Percentiles rank a stretch among this genome's conserved stretches.
Conservation (phyloP, 2,888 invertebrate genomes). For the Bembecia ichneumoniformis region DNA sequence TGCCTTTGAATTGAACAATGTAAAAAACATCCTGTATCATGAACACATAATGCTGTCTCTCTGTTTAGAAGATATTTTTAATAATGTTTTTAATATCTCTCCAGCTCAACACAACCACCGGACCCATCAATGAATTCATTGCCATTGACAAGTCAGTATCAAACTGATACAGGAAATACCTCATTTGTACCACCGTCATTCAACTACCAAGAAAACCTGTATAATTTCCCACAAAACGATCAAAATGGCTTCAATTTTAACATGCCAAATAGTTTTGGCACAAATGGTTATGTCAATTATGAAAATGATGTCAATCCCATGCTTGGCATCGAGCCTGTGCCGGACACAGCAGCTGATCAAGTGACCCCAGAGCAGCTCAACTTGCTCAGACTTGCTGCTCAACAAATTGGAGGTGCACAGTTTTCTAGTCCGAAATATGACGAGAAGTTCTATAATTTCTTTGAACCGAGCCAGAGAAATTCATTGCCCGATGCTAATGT, state of each 20-base stretch:
- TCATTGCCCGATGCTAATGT: constrained; percentile 53
- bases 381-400: constrained; percentile 60
- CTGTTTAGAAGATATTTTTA: too few species aligned
- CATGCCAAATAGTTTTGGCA: constrained; percentile 44
- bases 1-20: too few species aligned
- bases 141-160: constrained; percentile 37
- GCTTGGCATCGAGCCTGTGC: constrained; percentile 41
- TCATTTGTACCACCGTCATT: constrained; percentile 38
- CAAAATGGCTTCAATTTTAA: constrained; percentile 48
- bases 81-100: not conserved
- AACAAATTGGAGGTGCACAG: constrained; percentile 64
- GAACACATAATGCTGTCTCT: too few species aligned
- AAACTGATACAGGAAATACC: constrained; percentile 35
- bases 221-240: constrained; percentile 43
- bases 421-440: constrained; percentile 51
- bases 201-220: constrained; percentile 43
- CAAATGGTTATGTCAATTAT: constrained; percentile 49
- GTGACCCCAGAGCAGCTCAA: constrained; percentile 62
- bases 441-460: constrained; percentile 58
- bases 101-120: constrained; percentile 50
- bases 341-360: constrained; percentile 32
- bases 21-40: too few species aligned
- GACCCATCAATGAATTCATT: constrained; percentile 46
- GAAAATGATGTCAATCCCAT: constrained; percentile 45
- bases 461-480: constrained; percentile 62